These are phyloP conservation scores for Anguilla pacifica DNA, from an alignment of 2,797 vertebrate genomes.

Conservation along the genomic window DNA sequence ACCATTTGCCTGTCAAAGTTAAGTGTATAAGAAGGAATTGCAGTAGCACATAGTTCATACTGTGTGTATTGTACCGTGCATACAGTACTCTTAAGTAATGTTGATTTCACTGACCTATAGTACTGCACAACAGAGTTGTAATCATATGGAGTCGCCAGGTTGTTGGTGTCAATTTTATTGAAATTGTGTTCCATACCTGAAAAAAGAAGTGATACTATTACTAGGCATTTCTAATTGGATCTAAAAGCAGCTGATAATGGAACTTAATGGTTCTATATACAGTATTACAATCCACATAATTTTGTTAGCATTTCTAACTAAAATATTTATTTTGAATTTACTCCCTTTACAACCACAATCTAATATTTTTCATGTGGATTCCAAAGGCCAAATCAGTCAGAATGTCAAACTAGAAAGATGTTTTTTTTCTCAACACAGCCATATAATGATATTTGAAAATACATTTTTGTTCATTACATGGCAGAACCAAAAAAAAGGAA, in stretches of 20 bases:
- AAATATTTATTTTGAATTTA: background rate
- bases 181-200: constrained; percentile 66
- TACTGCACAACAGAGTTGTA: constrained; percentile 59
- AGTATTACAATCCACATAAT: background rate
- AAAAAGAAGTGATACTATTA: background rate
- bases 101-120: constrained; percentile 53
- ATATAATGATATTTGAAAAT: too few species aligned
- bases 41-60: background rate
- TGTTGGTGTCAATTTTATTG: constrained; percentile 65
- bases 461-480: background rate
- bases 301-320: background rate
- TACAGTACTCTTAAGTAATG: background rate
- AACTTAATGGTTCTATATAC: background rate
- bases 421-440: background rate
- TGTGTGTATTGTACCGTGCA: background rate
- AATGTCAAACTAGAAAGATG: too few species aligned
- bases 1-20: background rate
- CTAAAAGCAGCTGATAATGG: background rate
- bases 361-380: too few species aligned
- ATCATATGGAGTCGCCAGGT: constrained; percentile 72
- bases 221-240: background rate
- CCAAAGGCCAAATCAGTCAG: background rate
- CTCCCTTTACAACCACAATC: too few species aligned
- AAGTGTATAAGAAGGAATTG: background rate
- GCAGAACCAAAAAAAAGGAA: background rate